Percentiles rank a stretch among this genome's conserved stretches.
Evolutionary conservation across 30 jellyfish, hydroid and myxozoan species (phyloP).

Genomic region (Chironex yamaguchii): DNA sequence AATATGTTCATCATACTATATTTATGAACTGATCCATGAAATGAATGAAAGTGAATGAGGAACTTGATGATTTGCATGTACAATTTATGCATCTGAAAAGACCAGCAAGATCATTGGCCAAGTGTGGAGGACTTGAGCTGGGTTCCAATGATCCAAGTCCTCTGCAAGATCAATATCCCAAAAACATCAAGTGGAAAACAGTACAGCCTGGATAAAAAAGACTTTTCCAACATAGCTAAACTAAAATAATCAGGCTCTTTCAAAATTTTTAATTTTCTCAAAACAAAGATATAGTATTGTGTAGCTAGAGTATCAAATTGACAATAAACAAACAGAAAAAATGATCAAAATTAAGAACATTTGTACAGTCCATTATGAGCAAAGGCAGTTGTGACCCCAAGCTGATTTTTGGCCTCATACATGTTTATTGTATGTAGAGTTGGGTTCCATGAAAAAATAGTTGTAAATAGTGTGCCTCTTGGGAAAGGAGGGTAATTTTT

Average conservation of each 20-base stretch:
- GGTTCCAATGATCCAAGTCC: constrained; percentile 15
- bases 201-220: constrained; percentile 12
- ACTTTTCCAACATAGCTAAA: not conserved
- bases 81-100: constrained; percentile 11
- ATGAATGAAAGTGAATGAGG: constrained; percentile 2
- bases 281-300: too few species aligned
- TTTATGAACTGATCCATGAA: too few species aligned
- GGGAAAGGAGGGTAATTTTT: not conserved
- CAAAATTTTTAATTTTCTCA: too few species aligned
- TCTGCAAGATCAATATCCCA: constrained; percentile 8
- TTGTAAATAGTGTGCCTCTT: not conserved
- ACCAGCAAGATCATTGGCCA: constrained; percentile 18
- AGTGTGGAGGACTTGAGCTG: constrained; percentile 5
- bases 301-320: too few species aligned
- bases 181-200: constrained; percentile 21
- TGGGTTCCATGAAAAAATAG: not conserved
- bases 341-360: not conserved
- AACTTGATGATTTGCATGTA: constrained; percentile 6
- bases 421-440: not conserved
- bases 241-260: too few species aligned
- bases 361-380: not conserved
- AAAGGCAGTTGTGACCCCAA: constrained; percentile 21
- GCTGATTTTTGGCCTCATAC: constrained; percentile 10
- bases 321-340: too few species aligned
- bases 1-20: too few species aligned